These are phyloP conservation scores for Dromas ardeola DNA, from an alignment of 2,113 vertebrate species.

Conservation along the genomic window DNA sequence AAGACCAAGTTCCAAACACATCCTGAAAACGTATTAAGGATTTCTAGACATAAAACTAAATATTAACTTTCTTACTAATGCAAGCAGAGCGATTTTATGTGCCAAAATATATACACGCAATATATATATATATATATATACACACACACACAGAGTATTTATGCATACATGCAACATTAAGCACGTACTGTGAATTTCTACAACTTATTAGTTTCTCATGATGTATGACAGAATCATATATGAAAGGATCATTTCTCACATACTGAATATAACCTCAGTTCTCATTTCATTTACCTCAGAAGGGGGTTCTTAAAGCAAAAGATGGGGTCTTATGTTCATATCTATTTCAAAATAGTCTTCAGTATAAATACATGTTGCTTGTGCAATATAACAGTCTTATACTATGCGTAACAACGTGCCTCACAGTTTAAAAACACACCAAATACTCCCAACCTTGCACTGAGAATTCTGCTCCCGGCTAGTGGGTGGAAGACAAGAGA, in stretches of 20 bases:
- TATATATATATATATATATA: neutral
- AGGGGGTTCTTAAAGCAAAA: neutral
- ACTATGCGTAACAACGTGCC: neutral
- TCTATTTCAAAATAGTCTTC: neutral
- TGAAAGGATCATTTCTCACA: neutral
- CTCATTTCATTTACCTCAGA: neutral
- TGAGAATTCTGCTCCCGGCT: neutral
- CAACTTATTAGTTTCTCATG: neutral
- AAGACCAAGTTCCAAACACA: neutral
- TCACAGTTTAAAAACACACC: neutral
- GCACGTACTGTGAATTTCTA: neutral
- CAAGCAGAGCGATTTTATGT: neutral
- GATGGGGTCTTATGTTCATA: neutral
- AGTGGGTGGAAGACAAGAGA: neutral
- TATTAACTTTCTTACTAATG: slow-evolving; percentile 23
- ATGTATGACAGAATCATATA: neutral
- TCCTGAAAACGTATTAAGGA: neutral
- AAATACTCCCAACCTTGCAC: neutral
- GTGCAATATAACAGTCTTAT: neutral
- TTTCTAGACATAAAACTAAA: neutral
- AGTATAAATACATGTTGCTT: neutral
- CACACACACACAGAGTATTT: accelerated
- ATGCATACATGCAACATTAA: neutral
- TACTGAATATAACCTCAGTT: neutral
- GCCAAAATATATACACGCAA: neutral